A percentile compares a stretch with the other conserved stretches of the same genome.
phyloP scores from a whole-genome alignment of 2,797 vertebrate genomes.

The Gobionotothen gibberifrons region DNA sequence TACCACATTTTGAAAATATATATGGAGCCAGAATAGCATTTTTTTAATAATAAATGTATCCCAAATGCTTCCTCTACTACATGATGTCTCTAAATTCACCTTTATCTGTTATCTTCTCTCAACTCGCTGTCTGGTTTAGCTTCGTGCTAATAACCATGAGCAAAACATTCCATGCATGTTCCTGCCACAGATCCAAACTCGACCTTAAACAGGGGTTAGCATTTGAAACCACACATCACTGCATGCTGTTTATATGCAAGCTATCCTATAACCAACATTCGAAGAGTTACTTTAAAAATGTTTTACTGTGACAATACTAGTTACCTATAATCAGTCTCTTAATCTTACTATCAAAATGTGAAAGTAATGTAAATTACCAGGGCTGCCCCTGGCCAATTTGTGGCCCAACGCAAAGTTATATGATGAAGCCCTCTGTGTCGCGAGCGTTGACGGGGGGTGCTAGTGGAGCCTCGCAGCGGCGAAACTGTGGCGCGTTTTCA shows the following conservation, averaged over 20 bases:
- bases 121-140: slow-evolving; percentile 8
- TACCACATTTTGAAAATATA: background rate
- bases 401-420: no score
- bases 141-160: slow-evolving; percentile 15
- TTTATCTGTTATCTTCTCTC: background rate
- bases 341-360: no score
- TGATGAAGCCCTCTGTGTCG: no score
- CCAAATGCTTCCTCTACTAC: no score
- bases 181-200: background rate
- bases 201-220: slow-evolving; percentile 13
- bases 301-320: no score
- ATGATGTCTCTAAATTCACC: slow-evolving; percentile 17
- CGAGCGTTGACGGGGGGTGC: no score
- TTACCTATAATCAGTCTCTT: no score
- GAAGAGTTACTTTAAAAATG: slow-evolving; percentile 8
- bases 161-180: slow-evolving; percentile 42
- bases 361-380: no score
- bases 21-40: background rate
- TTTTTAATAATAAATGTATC: background rate
- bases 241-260: slow-evolving; percentile 6
- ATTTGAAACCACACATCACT: slow-evolving; percentile 10
- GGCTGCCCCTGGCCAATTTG: no score
- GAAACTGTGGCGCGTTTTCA: no score
- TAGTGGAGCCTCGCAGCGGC: no score
- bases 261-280: slow-evolving; percentile 7